phyloP scores from a whole-genome alignment of 2,797 vertebrate genomes.

The Crenichthys baileyi region DNA sequence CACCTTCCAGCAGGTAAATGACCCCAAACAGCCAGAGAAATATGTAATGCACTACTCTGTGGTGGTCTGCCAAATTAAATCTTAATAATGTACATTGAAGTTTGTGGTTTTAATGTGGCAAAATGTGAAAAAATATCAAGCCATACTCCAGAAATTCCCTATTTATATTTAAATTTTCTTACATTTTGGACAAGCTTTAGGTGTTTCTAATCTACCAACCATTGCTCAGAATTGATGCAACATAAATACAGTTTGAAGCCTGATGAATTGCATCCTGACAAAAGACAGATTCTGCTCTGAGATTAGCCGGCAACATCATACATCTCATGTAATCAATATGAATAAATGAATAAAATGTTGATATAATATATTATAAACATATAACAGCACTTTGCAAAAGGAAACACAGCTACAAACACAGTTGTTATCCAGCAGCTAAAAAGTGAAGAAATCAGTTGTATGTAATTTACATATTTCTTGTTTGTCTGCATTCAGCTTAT shows the following conservation, averaged over 20 bases:
- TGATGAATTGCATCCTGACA: not conserved
- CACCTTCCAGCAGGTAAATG: not conserved
- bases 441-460: no score
- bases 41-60: not conserved
- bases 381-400: not conserved
- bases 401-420: not conserved
- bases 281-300: not conserved
- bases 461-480: not conserved
- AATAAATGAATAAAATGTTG: not conserved
- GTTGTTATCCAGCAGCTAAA: not conserved
- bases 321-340: not conserved
- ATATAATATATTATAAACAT: not conserved
- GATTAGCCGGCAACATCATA: not conserved
- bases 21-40: not conserved
- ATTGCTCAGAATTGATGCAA: not conserved
- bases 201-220: not conserved
- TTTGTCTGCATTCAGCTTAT: not conserved
- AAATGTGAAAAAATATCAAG: not conserved
- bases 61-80: not conserved
- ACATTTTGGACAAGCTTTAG: not conserved
- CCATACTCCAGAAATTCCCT: not conserved
- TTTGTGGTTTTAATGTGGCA: not conserved
- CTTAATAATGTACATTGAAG: not conserved
- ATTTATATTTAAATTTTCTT: not conserved
- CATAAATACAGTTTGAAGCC: not conserved